phyloP scores from a whole-genome alignment of 2,888 invertebrate species.

The Acrocyrtus sp. region DNA sequence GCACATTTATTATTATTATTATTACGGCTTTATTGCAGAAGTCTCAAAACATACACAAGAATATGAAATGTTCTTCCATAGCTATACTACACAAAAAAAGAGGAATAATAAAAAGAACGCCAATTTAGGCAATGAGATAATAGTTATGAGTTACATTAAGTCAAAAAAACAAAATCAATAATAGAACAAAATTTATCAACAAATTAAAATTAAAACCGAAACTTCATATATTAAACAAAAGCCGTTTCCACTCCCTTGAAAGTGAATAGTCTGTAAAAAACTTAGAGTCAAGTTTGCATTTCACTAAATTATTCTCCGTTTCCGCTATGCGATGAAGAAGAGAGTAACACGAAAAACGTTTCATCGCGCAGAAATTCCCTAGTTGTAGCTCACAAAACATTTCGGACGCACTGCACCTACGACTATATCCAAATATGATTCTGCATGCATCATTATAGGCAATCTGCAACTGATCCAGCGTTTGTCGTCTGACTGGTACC shows the following conservation, averaged over 20 bases:
- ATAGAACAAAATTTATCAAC: too few relatives aligned
- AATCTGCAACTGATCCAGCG: background rate
- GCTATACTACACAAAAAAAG: too few relatives aligned
- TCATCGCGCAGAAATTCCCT: background rate
- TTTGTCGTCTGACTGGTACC: background rate
- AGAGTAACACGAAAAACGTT: background rate
- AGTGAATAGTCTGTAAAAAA: background rate
- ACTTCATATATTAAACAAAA: too few relatives aligned
- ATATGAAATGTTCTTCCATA: too few relatives aligned
- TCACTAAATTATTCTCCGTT: background rate
- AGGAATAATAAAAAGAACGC: too few relatives aligned
- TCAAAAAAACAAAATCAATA: too few relatives aligned
- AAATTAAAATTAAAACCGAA: too few relatives aligned
- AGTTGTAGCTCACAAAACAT: background rate
- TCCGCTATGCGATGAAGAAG: background rate
- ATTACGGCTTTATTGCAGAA: too few relatives aligned
- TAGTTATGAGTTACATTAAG: too few relatives aligned
- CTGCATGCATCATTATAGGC: constrained; percentile 4
- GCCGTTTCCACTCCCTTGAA: background rate
- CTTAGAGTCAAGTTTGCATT: background rate
- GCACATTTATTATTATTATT: too few relatives aligned
- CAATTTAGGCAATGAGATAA: too few relatives aligned
- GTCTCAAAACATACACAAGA: too few relatives aligned
- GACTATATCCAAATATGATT: background rate
- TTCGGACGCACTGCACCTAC: background rate